phyloP scores from a whole-genome alignment of 2,888 invertebrate genomes.

The Agrochola lota region DNA sequence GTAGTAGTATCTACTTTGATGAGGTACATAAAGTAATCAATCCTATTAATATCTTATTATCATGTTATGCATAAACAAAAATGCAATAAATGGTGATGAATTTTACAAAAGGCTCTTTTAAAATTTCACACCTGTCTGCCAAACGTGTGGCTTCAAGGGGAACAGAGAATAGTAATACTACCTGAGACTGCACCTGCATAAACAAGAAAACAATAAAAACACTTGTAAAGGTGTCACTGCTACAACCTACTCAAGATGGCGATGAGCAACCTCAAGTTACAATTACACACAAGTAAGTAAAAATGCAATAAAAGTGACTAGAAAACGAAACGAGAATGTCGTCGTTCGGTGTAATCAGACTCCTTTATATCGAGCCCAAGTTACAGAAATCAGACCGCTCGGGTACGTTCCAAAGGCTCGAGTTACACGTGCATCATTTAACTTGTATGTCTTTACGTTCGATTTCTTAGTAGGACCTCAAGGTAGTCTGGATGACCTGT shows the following conservation, averaged over 20 bases:
- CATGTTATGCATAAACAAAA: slow-evolving; percentile 10
- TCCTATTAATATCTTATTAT: background rate
- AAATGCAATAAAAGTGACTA: slow-evolving; percentile 72
- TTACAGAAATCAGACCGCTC: slow-evolving; percentile 73
- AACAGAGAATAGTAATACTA: slow-evolving; percentile 23
- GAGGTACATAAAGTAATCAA: background rate
- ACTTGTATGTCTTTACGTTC: slow-evolving; percentile 48
- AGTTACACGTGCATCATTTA: slow-evolving; percentile 67
- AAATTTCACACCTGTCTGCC: slow-evolving; percentile 26
- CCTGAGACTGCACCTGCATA: slow-evolving; percentile 49
- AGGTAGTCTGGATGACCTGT: background rate
- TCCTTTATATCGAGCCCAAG: slow-evolving; percentile 65
- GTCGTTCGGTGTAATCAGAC: slow-evolving; percentile 69
- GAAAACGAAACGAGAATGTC: slow-evolving; percentile 74
- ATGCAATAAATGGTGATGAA: background rate
- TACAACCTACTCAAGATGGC: slow-evolving; percentile 2
- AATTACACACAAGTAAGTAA: slow-evolving; percentile 33
- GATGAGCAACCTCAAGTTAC: slow-evolving; percentile 38
- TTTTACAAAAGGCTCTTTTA: background rate
- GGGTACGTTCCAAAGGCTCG: slow-evolving; percentile 55
- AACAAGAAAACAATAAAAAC: slow-evolving; percentile 41
- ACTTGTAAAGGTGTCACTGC: slow-evolving; percentile 29
- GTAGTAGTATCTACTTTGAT: background rate
- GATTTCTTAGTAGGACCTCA: slow-evolving; percentile 36
- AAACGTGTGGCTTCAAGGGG: slow-evolving; percentile 20